Base-by-base conservation (phyloP, 2,888 invertebrate species). In the Sinhomidia bicolor region DNA sequence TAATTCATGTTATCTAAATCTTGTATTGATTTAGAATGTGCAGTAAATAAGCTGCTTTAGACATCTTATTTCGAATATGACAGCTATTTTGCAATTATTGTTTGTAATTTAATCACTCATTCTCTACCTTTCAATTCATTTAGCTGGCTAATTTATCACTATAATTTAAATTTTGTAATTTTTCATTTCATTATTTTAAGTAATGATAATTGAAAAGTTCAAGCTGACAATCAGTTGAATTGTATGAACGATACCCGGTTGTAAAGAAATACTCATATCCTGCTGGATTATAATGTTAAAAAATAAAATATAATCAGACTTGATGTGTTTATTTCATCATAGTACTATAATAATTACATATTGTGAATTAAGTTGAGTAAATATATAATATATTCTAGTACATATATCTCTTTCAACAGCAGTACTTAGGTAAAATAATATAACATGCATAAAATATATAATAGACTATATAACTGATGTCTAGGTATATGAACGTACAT, bases 211-310 rank as follows among this genome's bases (percentile, higher is more conserved):
- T 7, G 36, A 36, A 36, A 7, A 36, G 36, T 23, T 51, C 1
- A 83, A 26, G 60, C 54, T 47, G 83, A 88, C 89, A 91, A 91
- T 90, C 90, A 89, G 86, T 86, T 91, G 76, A 79, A 82, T 65
- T 65, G 79, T 84, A 82, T 23, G 57, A 88, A 78, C 68, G 68
- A 51, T 79, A 23, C 89, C 90, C 89, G 90, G 91, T n/a, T n/a
- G 90, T 81, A 91, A 47, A 23, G 20, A 83, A 71, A 76, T 76
- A 7, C 1, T 29, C 60, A 44, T 36, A 32, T 41, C 44, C 29
- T 74, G 26, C 47, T 60, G 29, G 44, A 71, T 85, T 85, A 62
- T 60, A 29, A 62, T 14, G 65, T 29, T 17, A 17, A 76, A 54
- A 47, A 17, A 26, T 76, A 10, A 81, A 76, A 78, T 65, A 47